Percentiles rank a stretch among this genome's conserved stretches.
These are phyloP conservation scores for Bellardia pandia DNA, from an alignment of 2,888 invertebrate genomes.

Conservation along the genomic window DNA sequence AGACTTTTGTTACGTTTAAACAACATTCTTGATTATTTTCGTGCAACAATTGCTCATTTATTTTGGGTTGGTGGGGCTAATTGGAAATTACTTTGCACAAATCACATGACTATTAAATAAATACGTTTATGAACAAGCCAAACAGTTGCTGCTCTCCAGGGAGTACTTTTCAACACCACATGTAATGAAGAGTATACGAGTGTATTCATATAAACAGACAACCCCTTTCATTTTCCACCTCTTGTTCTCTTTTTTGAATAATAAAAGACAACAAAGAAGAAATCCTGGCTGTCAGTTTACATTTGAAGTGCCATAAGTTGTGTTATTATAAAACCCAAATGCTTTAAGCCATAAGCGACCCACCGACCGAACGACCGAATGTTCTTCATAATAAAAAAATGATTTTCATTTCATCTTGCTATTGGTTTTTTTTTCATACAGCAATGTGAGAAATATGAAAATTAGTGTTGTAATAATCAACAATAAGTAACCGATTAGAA, in stretches of 20 bases:
- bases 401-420: slow-evolving; percentile 55
- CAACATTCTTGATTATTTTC: slow-evolving; percentile 27
- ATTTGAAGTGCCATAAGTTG: slow-evolving; percentile 84
- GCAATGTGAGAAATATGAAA: slow-evolving; percentile 7
- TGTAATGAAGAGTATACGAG: slow-evolving; percentile 53
- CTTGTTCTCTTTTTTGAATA: slow-evolving; percentile 28
- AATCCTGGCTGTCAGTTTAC: slow-evolving; percentile 81
- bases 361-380: slow-evolving; percentile 6
- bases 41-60: slow-evolving; percentile 83
- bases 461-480: slow-evolving; percentile 17
- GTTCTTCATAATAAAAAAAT: slow-evolving; percentile 42
- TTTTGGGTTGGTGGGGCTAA: slow-evolving; percentile 80
- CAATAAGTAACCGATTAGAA: background rate
- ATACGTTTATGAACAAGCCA: slow-evolving; percentile 72
- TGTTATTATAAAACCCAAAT: slow-evolving; percentile 83
- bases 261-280: slow-evolving; percentile 49
- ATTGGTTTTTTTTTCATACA: background rate
- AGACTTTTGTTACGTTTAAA: slow-evolving; percentile 45
- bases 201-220: slow-evolving; percentile 38
- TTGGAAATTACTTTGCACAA: slow-evolving; percentile 79
- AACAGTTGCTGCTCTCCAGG: slow-evolving; percentile 71
- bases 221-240: slow-evolving; percentile 53
- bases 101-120: slow-evolving; percentile 73
- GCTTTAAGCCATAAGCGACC: slow-evolving; percentile 75
- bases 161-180: slow-evolving; percentile 73